These are phyloP conservation scores for Cyphomyrus plagiostoma DNA, from an alignment of 2,113 vertebrate genomes.

Conservation along the genomic window DNA sequence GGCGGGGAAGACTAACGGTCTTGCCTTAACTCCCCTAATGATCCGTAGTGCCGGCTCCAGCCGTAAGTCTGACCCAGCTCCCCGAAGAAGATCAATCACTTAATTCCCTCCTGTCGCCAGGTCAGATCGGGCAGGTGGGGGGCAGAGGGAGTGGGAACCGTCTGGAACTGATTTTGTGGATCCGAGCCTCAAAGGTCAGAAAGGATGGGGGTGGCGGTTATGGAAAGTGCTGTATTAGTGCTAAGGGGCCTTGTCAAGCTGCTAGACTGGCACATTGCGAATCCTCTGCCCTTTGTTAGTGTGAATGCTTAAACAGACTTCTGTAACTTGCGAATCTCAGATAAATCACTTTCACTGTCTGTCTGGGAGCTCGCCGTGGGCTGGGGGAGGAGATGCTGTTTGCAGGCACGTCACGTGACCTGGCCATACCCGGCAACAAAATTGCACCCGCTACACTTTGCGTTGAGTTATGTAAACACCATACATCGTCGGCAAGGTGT, in stretches of 20 bases:
- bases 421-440: conserved; percentile 65
- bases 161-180: conserved; percentile 70
- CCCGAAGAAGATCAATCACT: conserved; percentile 64
- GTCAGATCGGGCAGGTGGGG: conserved; percentile 55
- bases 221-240: conserved; percentile 38
- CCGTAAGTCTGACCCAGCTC: conserved; percentile 50
- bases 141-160: conserved; percentile 64
- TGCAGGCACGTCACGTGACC: conserved; percentile 62
- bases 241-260: conserved; percentile 56
- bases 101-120: conserved; percentile 62
- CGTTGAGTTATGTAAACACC: conserved; percentile 40
- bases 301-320: conserved; percentile 66
- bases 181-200: conserved; percentile 69
- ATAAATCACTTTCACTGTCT: conserved; percentile 71
- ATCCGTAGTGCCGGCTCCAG: conserved; percentile 65
- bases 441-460: conserved; percentile 59
- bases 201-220: neutral
- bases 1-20: neutral
- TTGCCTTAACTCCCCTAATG: conserved; percentile 58
- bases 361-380: conserved; percentile 64
- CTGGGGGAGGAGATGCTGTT: conserved; percentile 37
- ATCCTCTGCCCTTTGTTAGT: conserved; percentile 69
- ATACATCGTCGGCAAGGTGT: conserved; percentile 51
- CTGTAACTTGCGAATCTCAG: conserved; percentile 54
- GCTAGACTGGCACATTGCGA: conserved; percentile 38